phyloP scores from a whole-genome alignment of 2,797 vertebrate genomes.

The Falco biarmicus region DNA sequence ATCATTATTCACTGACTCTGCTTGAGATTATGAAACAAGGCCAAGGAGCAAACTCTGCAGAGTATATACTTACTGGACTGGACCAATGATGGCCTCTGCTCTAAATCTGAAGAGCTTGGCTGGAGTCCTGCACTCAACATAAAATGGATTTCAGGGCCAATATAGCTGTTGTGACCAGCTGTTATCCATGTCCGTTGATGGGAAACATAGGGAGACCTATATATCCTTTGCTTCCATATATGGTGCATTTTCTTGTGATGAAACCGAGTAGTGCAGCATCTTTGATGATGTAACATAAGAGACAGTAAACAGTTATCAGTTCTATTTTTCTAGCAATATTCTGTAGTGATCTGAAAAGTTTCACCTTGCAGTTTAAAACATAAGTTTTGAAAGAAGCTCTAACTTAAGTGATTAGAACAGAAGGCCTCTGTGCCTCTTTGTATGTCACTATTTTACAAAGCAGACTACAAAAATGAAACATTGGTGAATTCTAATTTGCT shows the following conservation, averaged over 20 bases:
- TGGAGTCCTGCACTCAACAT: not conserved
- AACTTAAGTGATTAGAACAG: not conserved
- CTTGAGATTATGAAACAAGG: not conserved
- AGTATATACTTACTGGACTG: not conserved
- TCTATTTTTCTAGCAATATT: not conserved
- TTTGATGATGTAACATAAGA: not conserved
- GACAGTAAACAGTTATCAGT: not conserved
- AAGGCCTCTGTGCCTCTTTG: not conserved
- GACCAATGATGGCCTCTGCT: not conserved
- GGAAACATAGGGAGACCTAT: not conserved
- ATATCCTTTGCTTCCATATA: not conserved
- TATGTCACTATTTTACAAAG: not conserved
- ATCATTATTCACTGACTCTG: not conserved
- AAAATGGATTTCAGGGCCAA: not conserved
- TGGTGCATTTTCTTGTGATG: not conserved
- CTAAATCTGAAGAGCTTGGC: not conserved
- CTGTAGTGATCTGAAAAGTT: not conserved
- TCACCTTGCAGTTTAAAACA: not conserved
- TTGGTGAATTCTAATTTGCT: not conserved
- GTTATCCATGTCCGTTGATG: not conserved
- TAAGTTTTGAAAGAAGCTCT: not conserved
- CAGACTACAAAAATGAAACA: not conserved
- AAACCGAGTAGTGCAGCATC: not conserved
- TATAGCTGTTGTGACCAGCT: not conserved
- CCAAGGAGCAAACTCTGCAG: not conserved